These are phyloP conservation scores for Coleophora flavipennella DNA, from an alignment of 2,888 invertebrate species.

Conservation along the genomic window DNA sequence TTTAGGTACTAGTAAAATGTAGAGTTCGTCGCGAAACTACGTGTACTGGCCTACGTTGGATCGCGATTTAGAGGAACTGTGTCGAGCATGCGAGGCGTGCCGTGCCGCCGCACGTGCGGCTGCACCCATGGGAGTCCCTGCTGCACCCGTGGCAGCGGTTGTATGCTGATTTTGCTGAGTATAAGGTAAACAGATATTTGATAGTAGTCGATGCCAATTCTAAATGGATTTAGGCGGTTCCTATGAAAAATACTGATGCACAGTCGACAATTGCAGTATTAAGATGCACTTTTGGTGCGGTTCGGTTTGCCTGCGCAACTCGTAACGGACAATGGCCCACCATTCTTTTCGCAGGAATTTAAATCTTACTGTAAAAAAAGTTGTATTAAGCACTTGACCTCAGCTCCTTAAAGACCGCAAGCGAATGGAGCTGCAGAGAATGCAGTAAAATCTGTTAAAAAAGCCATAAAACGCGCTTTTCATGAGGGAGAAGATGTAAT, in stretches of 20 bases:
- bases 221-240: slow-evolving; percentile 18
- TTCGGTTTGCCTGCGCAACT: slow-evolving; percentile 16
- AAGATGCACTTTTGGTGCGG: slow-evolving; percentile 11
- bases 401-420: slow-evolving; percentile 7
- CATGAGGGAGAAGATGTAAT: slow-evolving; percentile 8
- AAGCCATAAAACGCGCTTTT: slow-evolving; percentile 12
- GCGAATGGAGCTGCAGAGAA: slow-evolving; percentile 18
- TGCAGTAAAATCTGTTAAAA: slow-evolving; percentile 16
- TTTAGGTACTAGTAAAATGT: slow-evolving; percentile 14
- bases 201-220: slow-evolving; percentile 16
- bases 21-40: slow-evolving; percentile 12
- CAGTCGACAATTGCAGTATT: slow-evolving; percentile 5
- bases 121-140: slow-evolving; percentile 13
- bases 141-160: slow-evolving; percentile 15
- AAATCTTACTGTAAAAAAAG: slow-evolving; percentile 3
- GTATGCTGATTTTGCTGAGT: slow-evolving; percentile 15
- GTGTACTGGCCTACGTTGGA: slow-evolving; percentile 15
- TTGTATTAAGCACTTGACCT: slow-evolving; percentile 4
- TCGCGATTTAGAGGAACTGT: slow-evolving; percentile 6
- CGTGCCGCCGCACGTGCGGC: slow-evolving; percentile 10
- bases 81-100: slow-evolving; percentile 8
- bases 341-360: slow-evolving; percentile 7
- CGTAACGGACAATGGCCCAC: slow-evolving; percentile 16
- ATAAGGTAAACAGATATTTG: slow-evolving; percentile 14
- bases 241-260: slow-evolving; percentile 9